Conservation (phyloP, 2,888 invertebrate genomes). For the Heliothis peltigera region DNA sequence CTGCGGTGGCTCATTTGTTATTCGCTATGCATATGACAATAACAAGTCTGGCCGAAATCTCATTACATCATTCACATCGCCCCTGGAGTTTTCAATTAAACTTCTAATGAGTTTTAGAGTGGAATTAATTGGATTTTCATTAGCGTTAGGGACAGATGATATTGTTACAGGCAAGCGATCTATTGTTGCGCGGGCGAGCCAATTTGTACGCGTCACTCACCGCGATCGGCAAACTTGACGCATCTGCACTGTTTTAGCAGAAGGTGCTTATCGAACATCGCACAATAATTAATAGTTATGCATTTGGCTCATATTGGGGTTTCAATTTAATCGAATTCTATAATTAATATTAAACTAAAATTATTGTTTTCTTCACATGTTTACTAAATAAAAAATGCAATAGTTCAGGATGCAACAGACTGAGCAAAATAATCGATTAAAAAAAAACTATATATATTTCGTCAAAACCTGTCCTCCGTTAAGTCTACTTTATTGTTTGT, state of each 20-base stretch:
- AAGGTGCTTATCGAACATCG: constrained; percentile 37
- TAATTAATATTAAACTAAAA: not conserved
- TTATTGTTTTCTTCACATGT: not conserved
- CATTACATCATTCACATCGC: constrained; percentile 86
- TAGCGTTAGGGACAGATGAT: constrained; percentile 88
- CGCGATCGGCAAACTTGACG: constrained; percentile 70
- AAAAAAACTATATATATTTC: constrained; percentile 15
- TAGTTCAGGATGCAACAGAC: not conserved
- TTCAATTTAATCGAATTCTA: constrained; percentile 1
- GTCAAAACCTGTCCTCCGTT: constrained; percentile 8
- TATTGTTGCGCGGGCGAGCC: constrained; percentile 78
- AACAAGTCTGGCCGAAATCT: constrained; percentile 84
- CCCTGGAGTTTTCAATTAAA: constrained; percentile 88
- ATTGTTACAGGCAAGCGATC: constrained; percentile 85
- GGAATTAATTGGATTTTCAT: constrained; percentile 89
- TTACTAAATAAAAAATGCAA: not conserved
- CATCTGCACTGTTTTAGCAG: constrained; percentile 62
- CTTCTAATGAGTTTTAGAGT: constrained; percentile 88
- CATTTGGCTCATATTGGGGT: not conserved
- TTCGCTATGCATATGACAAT: constrained; percentile 86
- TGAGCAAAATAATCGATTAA: not conserved
- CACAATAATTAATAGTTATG: constrained; percentile 17
- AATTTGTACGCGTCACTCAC: constrained; percentile 87
- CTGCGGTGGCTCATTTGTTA: constrained; percentile 79
- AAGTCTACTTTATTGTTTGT: constrained; percentile 37